Conservation (phyloP, 2,797 vertebrate genomes). For the Eospalax fontanierii region DNA sequence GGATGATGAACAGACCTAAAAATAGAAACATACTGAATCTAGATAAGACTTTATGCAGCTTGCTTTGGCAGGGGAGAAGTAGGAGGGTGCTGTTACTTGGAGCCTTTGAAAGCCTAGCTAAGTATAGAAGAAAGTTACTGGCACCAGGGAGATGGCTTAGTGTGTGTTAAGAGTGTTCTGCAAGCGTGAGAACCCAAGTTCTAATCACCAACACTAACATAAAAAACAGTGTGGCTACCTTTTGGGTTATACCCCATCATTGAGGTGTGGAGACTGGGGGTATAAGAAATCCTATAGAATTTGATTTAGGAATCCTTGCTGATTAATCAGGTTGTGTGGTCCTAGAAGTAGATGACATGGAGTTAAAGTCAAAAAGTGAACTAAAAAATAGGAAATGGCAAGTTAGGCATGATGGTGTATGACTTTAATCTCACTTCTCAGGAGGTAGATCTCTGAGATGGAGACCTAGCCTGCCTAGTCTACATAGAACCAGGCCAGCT, state of each 20-base stretch:
- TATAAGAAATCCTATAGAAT: background rate
- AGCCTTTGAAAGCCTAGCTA: slow-evolving; percentile 5
- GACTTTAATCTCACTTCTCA: no score
- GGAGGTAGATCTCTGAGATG: no score
- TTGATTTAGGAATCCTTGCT: background rate
- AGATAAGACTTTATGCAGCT: background rate
- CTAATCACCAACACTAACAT: background rate
- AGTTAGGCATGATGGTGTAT: no score
- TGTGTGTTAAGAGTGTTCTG: background rate
- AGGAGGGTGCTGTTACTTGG: background rate
- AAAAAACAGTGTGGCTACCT: background rate
- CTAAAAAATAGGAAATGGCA: no score
- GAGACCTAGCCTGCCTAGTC: no score
- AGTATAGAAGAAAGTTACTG: background rate
- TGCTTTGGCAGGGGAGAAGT: background rate
- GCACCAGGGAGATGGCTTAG: background rate
- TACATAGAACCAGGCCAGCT: no score
- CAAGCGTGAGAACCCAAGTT: background rate
- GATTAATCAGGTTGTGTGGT: background rate
- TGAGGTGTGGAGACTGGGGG: background rate
- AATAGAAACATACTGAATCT: background rate
- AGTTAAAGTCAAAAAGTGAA: no score
- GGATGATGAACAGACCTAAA: background rate
- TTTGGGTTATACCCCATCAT: background rate
- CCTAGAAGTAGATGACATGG: background rate